Percentiles rank a stretch among this genome's conserved stretches.
These are phyloP conservation scores for Leptinotarsa defecta DNA, from an alignment of 1,140 invertebrate genomes.

Conservation along the genomic window DNA sequence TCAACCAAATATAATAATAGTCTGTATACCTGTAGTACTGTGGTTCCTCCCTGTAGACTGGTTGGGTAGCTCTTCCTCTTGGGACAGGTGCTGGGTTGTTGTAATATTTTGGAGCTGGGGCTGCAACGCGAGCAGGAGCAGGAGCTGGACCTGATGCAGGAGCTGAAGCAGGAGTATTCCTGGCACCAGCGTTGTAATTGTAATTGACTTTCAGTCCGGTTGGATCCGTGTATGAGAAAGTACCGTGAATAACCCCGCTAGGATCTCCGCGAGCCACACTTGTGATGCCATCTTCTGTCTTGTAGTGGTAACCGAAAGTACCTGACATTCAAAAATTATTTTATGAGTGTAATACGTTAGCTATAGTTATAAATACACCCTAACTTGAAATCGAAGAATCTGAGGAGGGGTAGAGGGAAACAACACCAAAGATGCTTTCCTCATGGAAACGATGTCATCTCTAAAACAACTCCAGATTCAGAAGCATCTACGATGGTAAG, in stretches of 20 bases:
- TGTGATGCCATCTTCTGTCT: conserved; percentile 54
- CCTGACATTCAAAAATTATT: conserved; percentile 21
- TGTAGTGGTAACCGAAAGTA: conserved; percentile 53
- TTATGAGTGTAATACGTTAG: no score
- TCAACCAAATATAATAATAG: no score
- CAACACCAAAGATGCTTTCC: no score
- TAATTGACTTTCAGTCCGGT: conserved; percentile 55
- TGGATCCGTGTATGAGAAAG: conserved; percentile 54
- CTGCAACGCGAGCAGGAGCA: neutral
- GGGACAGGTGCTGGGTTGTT: neutral
- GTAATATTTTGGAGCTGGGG: neutral
- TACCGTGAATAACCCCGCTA: conserved; percentile 48
- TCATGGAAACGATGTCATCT: no score
- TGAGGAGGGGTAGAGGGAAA: no score
- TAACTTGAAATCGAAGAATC: no score
- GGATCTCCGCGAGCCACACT: conserved; percentile 51
- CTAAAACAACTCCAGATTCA: no score
- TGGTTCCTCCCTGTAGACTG: conserved; percentile 9
- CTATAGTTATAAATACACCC: no score
- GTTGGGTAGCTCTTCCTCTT: neutral
- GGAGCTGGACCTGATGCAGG: neutral
- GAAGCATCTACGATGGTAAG: no score
- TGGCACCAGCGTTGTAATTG: conserved; percentile 53
- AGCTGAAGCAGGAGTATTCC: conserved; percentile 21
- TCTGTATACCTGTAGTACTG: conserved; percentile 18